Evolutionary conservation across 2,888 invertebrate genomes (phyloP).

Genomic region (Drosophila testacea): DNA sequence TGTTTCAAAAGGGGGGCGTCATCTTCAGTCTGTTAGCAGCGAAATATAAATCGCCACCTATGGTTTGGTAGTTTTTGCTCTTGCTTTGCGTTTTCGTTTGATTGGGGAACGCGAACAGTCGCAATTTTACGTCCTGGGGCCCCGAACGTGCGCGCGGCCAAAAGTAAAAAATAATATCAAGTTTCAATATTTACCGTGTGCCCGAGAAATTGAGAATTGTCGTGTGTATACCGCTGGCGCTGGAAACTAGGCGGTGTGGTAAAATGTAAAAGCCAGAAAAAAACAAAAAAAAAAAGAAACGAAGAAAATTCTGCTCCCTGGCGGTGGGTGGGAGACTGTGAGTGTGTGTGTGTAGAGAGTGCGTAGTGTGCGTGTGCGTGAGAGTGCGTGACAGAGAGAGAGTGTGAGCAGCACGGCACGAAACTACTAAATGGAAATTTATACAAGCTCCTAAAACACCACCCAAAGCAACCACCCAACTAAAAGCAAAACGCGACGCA

Average conservation of each 20-base stretch:
- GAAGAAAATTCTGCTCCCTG: slow-evolving; percentile 66
- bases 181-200: too few species aligned
- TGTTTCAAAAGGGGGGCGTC: too few species aligned
- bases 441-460: slow-evolving; percentile 63
- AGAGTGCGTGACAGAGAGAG: slow-evolving; percentile 35
- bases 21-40: too few species aligned
- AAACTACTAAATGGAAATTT: slow-evolving; percentile 76
- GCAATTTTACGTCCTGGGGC: too few species aligned
- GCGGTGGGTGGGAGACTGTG: slow-evolving; percentile 59
- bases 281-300: slow-evolving; percentile 14
- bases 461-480: slow-evolving; percentile 57
- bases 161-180: too few species aligned
- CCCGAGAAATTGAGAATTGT: slow-evolving; percentile 34
- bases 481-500: slow-evolving; percentile 50
- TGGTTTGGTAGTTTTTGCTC: too few species aligned
- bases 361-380: slow-evolving; percentile 48
- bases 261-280: slow-evolving; percentile 69
- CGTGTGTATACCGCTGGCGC: slow-evolving; percentile 78
- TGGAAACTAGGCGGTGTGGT: slow-evolving; percentile 78
- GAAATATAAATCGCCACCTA: too few species aligned
- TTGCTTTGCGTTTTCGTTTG: too few species aligned
- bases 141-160: too few species aligned
- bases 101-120: too few species aligned
- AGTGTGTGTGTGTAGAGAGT: slow-evolving; percentile 46
- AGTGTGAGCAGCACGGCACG: slow-evolving; percentile 48